These are phyloP conservation scores for Saccopteryx bilineata DNA, from an alignment of 2,113 vertebrate genomes.

Conservation along the genomic window DNA sequence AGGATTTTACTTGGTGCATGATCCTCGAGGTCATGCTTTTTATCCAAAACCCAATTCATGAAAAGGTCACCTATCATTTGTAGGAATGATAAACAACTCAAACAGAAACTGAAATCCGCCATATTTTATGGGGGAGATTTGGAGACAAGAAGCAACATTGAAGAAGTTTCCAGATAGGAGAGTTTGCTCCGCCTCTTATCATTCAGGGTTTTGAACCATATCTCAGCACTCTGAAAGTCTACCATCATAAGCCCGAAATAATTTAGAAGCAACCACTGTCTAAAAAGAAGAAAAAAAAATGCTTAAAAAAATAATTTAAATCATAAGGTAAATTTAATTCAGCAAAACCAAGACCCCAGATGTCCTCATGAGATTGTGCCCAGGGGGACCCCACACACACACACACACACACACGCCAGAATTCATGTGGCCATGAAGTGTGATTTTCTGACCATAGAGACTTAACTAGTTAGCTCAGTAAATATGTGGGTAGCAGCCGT, in stretches of 20 bases:
- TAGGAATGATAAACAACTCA: background rate
- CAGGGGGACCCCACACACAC: background rate
- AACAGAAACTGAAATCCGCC: slow-evolving; percentile 55
- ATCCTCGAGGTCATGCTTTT: slow-evolving; percentile 57
- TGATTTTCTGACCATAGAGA: background rate
- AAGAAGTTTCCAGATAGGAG: slow-evolving; percentile 52
- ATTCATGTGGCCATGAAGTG: background rate
- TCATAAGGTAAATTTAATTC: slow-evolving; percentile 56
- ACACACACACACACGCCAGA: background rate
- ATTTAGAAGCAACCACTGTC: background rate
- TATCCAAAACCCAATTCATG: slow-evolving; percentile 46
- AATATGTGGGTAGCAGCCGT: slow-evolving; percentile 4
- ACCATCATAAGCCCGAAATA: background rate
- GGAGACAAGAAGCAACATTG: slow-evolving; percentile 54
- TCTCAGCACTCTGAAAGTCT: background rate
- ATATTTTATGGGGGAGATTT: slow-evolving; percentile 18
- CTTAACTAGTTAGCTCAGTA: background rate
- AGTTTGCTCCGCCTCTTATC: background rate
- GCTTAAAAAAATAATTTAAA: background rate
- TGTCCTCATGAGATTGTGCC: slow-evolving; percentile 25
- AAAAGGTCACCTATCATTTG: slow-evolving; percentile 62
- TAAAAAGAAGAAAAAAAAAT: background rate
- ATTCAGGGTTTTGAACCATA: slow-evolving; percentile 47
- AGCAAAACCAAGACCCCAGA: slow-evolving; percentile 60
- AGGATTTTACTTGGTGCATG: slow-evolving; percentile 9